Conservation (phyloP, 2,888 invertebrate genomes). For the Ornithoptera priamus region DNA sequence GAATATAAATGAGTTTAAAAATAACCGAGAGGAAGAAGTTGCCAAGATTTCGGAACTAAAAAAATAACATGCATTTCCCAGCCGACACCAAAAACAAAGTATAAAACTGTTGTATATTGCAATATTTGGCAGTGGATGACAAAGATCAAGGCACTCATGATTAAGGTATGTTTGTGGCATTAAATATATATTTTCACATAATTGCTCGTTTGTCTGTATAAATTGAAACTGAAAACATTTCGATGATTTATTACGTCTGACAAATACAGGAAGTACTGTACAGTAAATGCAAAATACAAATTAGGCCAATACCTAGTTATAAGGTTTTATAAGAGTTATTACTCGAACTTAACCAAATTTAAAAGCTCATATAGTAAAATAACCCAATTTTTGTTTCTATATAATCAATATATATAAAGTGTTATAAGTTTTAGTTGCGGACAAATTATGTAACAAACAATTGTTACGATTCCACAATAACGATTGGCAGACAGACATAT, state of each 20-base stretch:
- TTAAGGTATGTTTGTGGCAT: background rate
- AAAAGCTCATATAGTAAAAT: background rate
- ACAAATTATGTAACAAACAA: background rate
- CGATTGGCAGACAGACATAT: constrained; percentile 41
- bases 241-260: background rate
- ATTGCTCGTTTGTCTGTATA: too few species aligned
- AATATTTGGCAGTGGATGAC: background rate
- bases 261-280: background rate
- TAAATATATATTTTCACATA: background rate
- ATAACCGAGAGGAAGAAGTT: background rate
- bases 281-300: background rate
- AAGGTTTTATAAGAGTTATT: background rate
- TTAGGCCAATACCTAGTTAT: background rate
- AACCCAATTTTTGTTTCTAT: too few species aligned
- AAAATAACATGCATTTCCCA: background rate
- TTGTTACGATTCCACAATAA: constrained; percentile 26
- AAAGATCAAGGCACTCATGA: background rate
- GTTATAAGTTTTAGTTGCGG: background rate
- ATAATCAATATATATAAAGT: background rate
- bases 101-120: background rate
- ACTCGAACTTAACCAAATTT: background rate
- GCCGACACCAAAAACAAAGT: background rate
- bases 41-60: background rate
- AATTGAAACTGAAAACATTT: too few species aligned
- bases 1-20: background rate